These are phyloP conservation scores for Falco punctatus DNA, from an alignment of 2,113 vertebrate species.

Conservation along the genomic window DNA sequence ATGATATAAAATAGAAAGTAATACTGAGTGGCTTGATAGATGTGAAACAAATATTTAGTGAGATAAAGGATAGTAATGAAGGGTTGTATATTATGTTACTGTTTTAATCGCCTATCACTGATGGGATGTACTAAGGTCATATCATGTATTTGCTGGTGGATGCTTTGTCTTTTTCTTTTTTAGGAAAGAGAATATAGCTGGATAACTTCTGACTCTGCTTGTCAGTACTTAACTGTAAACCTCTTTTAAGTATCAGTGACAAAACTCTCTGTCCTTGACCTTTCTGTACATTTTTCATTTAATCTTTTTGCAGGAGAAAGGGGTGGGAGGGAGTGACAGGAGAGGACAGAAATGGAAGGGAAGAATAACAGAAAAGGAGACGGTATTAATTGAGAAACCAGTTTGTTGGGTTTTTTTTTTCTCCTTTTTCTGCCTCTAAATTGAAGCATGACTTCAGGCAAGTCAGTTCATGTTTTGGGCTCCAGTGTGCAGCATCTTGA, in stretches of 20 bases:
- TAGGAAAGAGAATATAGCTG: neutral
- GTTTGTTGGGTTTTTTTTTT: neutral
- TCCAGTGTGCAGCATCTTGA: neutral
- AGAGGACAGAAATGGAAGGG: neutral
- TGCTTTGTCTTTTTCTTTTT: neutral
- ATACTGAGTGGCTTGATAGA: neutral
- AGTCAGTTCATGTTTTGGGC: neutral
- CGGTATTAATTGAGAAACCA: neutral
- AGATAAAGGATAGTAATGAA: neutral
- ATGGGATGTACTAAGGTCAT: neutral
- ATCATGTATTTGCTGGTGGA: neutral
- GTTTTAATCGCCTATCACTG: neutral
- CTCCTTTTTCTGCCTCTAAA: neutral
- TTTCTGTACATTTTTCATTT: neutral
- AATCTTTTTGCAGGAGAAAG: neutral
- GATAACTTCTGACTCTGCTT: neutral
- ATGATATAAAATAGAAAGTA: neutral
- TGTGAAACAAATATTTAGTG: neutral
- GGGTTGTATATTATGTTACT: neutral
- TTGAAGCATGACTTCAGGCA: neutral
- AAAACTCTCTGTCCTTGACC: neutral
- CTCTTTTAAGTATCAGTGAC: neutral
- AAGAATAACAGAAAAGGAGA: neutral
- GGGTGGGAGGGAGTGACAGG: neutral
- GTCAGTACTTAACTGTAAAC: neutral